Evolutionary conservation across 2,797 vertebrate species (phyloP).

Genomic region (Anguilla obscura): DNA sequence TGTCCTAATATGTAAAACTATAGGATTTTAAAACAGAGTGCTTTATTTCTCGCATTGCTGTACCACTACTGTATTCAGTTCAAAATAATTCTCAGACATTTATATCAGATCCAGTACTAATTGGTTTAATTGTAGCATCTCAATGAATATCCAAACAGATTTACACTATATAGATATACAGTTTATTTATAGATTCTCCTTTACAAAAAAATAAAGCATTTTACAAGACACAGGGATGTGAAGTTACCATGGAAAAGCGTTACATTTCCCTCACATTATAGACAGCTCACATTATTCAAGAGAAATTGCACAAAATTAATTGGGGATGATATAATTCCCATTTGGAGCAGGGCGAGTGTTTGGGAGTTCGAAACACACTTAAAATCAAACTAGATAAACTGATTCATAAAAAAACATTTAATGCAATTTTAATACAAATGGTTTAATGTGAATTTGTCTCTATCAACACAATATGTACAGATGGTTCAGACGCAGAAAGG

Average conservation of each 20-base stretch:
- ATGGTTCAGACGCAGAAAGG: neutral
- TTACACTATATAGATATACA: too few relatives aligned
- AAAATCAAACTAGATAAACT: too few relatives aligned
- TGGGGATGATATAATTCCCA: neutral
- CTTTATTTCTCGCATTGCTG: too few relatives aligned
- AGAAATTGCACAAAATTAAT: neutral
- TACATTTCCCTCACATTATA: neutral
- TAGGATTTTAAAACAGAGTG: too few relatives aligned
- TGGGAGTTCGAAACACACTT: neutral
- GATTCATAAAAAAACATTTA: neutral
- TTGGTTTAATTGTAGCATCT: too few relatives aligned
- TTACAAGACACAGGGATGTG: neutral
- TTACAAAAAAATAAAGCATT: neutral
- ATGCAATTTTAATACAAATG: neutral
- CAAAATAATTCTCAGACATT: too few relatives aligned
- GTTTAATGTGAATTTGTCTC: neutral
- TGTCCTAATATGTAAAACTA: too few relatives aligned
- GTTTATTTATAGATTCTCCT: neutral
- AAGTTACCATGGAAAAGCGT: neutral
- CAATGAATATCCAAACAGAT: too few relatives aligned
- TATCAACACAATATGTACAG: neutral
- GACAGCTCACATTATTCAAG: neutral
- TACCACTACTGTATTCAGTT: too few relatives aligned
- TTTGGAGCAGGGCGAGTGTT: neutral
- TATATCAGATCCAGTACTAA: too few relatives aligned